phyloP scores from a whole-genome alignment of 2,113 vertebrate genomes.

The Hippolais icterina region DNA sequence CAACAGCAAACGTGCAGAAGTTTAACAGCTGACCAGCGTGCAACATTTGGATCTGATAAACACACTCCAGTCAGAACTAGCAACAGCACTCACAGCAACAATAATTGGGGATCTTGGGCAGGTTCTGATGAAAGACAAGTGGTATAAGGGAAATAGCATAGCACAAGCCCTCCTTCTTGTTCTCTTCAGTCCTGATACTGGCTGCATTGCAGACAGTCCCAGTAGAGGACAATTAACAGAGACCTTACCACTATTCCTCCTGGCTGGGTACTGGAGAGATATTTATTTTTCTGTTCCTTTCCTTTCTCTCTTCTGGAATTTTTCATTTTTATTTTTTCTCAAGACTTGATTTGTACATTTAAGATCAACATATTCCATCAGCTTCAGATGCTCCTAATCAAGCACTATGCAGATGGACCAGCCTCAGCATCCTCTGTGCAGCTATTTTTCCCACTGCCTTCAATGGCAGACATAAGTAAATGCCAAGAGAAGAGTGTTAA shows the following conservation, averaged over 20 bases:
- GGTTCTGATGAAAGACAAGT: neutral
- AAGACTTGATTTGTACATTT: neutral
- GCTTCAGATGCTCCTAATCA: neutral
- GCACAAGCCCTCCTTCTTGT: neutral
- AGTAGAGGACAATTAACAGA: accelerated
- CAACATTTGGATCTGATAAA: neutral
- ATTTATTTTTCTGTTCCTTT: neutral
- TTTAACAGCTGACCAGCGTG: neutral
- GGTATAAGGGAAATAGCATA: neutral
- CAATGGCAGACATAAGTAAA: neutral
- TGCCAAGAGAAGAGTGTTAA: neutral
- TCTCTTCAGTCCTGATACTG: neutral
- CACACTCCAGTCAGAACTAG: neutral
- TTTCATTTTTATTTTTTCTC: neutral
- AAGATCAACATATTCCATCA: neutral
- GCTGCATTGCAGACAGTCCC: neutral
- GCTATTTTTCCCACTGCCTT: neutral
- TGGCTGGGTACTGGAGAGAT: neutral
- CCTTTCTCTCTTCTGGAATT: neutral
- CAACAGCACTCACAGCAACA: neutral
- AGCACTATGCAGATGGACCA: neutral
- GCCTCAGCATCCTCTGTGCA: neutral
- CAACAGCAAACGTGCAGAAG: neutral
- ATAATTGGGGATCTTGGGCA: neutral
- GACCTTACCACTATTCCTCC: neutral